Base-by-base conservation (phyloP, 2,888 invertebrate species). In the Zelleria hepariella region DNA sequence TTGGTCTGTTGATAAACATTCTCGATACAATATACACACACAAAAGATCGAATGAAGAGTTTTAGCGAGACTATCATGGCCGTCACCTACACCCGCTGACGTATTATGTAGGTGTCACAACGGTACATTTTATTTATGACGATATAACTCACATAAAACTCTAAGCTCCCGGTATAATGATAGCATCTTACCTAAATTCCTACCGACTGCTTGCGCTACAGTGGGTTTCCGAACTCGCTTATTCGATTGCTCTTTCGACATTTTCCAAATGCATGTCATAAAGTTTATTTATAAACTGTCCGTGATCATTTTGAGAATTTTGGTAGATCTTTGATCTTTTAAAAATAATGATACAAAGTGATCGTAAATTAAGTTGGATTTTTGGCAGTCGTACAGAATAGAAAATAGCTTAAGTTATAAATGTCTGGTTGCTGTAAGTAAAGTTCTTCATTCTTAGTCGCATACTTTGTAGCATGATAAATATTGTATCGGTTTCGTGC, bases 111-210 rank as follows among this genome's bases (percentile, higher is more conserved):
- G 80, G 82, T 86, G 82, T 80, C 79, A 69, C 68, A 74, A 85
- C 86, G 82, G 86, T 82, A 76, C 71, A 74, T 15, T 78, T 82
- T 81, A 82, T 87, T 88, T 87, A 87, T 87, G 73, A 73, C 77
- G 64, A 79, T 75, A 85, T 88, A 86, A 84, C 76, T 86, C 82
- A 84, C 84, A 79, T 82, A 82, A 80, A 82, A 80, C 69, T 75
- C 78, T 82, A 82, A 85, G 84, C 82, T 81, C 75, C 79, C 77
- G 71, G 76, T 73, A 73, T 67, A 69, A 67, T 69, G 86, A 87
- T 86, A 86, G 65, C 71, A 86, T 87, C 87, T 82, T 69, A 57
- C 47, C 47, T 48, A 73, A 74, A 86, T 86, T 83, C 86, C 77
- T 82, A 72, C 75, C 67, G 72, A 56, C 59, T 42, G 69, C 63